Base-by-base conservation (phyloP, 2,888 invertebrate genomes). In the Euspilapteryx auroguttella region DNA sequence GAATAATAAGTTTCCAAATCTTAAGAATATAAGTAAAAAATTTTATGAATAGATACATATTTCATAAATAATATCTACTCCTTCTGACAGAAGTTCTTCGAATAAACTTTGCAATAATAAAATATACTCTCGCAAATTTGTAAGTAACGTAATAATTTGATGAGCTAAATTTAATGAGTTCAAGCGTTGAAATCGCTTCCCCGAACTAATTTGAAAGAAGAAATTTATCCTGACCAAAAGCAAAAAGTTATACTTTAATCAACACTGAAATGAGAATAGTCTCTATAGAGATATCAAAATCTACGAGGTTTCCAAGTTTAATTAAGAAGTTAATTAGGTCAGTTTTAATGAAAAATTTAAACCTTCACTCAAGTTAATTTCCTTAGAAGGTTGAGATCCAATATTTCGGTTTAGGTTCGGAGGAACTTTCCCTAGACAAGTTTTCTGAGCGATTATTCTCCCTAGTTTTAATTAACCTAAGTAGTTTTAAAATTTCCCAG, bases 291-390 rank as follows among this genome's bases (percentile, higher is more conserved):
- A 50, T 55, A 59, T 58, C 52, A 55, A 55, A 50, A 48, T 44
- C 46, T 37, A 22, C 33, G 35, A 51, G 55, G 56, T 55, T 57
- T 47, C 57, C 50, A 55, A 62, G 55, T 66, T 69, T 68, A 63
- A 66, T 66, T 64, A 64, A 56, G 53, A 65, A 69, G 58, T 63
- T 69, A 68, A 68, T 69, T 63, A 68, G 55, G 49, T 59, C 50
- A 57, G 64, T n/a, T 64, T 56, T 57, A 61, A 68, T 66, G 65
- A 71, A 68, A 66, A 68, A 61, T 68, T 66, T 61, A 56, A 64
- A 64, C 61, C 62, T 48, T 51, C 50, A 55, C 55, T 63, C 54
- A 56, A 64, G 66, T 58, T 63, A 63, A 68, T 64, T 68, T 64
- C 53, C 59, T 56, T 47, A 38, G 55, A 45, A 59, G 47, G 51